Evolutionary conservation across 35 echinoderm and acorn worm genomes (phyloP).

Genomic region (Patiria miniata): DNA sequence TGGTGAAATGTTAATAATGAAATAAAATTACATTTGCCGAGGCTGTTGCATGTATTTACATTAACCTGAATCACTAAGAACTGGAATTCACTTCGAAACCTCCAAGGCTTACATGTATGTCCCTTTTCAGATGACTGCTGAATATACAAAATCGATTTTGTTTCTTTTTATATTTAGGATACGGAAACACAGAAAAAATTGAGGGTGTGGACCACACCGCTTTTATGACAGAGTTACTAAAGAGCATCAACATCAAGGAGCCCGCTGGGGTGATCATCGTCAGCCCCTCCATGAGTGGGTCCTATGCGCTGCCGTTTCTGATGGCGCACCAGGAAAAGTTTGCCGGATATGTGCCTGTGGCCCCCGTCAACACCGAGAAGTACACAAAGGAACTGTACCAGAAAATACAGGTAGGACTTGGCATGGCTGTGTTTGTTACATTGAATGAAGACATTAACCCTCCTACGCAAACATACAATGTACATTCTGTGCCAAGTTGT

Average conservation of each 20-base stretch:
- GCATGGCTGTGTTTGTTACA: too few relatives aligned
- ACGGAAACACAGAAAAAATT: conserved; percentile 43
- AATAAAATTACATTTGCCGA: too few relatives aligned
- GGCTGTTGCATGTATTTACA: too few relatives aligned
- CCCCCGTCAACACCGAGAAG: conserved; percentile 66
- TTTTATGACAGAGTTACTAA: conserved; percentile 52
- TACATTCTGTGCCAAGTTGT: too few relatives aligned
- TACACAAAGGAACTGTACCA: conserved; percentile 50
- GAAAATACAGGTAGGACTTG: conserved; percentile 42
- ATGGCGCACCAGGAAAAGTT: conserved; percentile 56
- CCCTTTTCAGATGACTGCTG: too few relatives aligned
- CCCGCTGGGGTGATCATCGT: conserved; percentile 53
- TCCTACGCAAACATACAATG: too few relatives aligned
- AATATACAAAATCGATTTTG: too few relatives aligned
- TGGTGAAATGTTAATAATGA: too few relatives aligned
- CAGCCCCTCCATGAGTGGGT: conserved; percentile 95
- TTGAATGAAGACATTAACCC: too few relatives aligned
- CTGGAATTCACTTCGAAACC: too few relatives aligned
- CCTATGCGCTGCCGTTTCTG: conserved; percentile 59
- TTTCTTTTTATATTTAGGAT: conserved; percentile 21
- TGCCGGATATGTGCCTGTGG: conserved; percentile 80
- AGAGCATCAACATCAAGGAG: conserved; percentile 32
- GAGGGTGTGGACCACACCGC: neutral
- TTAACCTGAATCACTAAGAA: too few relatives aligned
- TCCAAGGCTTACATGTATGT: too few relatives aligned